phyloP scores from a whole-genome alignment of 1,140 invertebrate genomes.

The Olivierus martensii region DNA sequence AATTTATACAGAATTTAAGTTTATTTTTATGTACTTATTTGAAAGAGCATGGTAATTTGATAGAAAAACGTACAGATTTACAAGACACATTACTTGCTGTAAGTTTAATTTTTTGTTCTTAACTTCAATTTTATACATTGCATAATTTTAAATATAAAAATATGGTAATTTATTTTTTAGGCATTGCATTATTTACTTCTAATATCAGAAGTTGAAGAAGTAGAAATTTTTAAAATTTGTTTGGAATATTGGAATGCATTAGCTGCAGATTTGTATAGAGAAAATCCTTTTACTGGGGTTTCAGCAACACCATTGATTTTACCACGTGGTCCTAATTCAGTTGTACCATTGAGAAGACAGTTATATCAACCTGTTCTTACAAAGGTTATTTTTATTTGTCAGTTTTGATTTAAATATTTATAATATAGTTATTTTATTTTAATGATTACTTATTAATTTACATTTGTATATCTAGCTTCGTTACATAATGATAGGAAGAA shows the following conservation, averaged over 20 bases:
- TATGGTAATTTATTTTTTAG: constrained; percentile 34
- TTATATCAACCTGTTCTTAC: constrained; percentile 69
- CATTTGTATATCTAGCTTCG: constrained; percentile 44
- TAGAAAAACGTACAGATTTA: constrained; percentile 57
- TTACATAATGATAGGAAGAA: constrained; percentile 98
- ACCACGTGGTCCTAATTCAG: constrained; percentile 23
- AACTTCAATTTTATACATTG: constrained; percentile 40
- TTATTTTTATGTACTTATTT: constrained; percentile 94
- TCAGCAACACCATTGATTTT: neutral
- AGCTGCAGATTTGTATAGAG: constrained; percentile 76
- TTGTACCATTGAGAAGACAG: constrained; percentile 39
- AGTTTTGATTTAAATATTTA: neutral
- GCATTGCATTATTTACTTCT: constrained; percentile 86
- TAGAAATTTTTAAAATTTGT: constrained; percentile 99
- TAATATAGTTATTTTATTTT: too few relatives aligned
- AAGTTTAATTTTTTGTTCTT: constrained; percentile 3
- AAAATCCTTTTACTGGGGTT: constrained; percentile 23
- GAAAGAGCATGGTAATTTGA: constrained; percentile 82
- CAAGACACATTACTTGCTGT: constrained; percentile 53
- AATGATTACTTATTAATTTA: too few relatives aligned
- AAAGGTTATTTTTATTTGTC: constrained; percentile 35
- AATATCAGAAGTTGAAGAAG: constrained; percentile 97
- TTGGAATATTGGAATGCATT: constrained; percentile 97
- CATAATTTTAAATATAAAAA: too few relatives aligned
- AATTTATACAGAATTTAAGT: constrained; percentile 97